These are phyloP conservation scores for Danio albolineatus DNA, from an alignment of 2,797 vertebrate genomes.

Conservation along the genomic window DNA sequence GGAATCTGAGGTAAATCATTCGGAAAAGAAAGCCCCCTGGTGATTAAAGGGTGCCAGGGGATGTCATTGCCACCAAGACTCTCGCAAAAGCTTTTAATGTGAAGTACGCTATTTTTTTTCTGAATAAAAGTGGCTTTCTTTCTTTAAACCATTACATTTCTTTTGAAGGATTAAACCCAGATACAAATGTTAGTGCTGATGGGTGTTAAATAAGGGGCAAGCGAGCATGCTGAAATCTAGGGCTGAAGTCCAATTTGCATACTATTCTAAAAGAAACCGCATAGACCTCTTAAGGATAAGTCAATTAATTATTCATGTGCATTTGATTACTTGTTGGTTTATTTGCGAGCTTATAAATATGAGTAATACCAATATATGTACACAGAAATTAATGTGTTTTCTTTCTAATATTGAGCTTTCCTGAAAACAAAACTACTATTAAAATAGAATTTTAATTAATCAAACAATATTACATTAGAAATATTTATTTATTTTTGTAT, in stretches of 20 bases:
- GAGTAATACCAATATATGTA: neutral
- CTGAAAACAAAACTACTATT: no score
- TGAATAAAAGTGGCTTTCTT: neutral
- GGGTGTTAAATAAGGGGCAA: constrained; percentile 22
- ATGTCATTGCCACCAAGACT: neutral
- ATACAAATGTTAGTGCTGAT: constrained; percentile 25
- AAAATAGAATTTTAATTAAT: no score
- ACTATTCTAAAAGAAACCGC: neutral
- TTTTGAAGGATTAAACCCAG: constrained; percentile 18
- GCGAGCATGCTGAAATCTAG: constrained; percentile 13
- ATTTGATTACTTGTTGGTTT: neutral
- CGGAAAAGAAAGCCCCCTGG: constrained; percentile 11
- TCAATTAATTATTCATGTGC: neutral
- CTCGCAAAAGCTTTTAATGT: constrained; percentile 6
- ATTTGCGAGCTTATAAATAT: neutral
- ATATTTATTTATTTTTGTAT: no score
- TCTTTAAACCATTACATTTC: constrained; percentile 5
- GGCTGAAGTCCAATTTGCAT: constrained; percentile 2
- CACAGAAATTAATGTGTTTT: neutral
- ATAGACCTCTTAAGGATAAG: neutral
- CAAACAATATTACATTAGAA: no score
- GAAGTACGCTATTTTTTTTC: neutral
- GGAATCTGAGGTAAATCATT: constrained; percentile 27
- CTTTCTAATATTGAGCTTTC: no score
- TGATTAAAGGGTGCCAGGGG: constrained; percentile 23